A percentile compares a stretch with the other conserved stretches of the same genome.
Conservation (phyloP, 2,113 vertebrate species). For the Menura novaehollandiae region DNA sequence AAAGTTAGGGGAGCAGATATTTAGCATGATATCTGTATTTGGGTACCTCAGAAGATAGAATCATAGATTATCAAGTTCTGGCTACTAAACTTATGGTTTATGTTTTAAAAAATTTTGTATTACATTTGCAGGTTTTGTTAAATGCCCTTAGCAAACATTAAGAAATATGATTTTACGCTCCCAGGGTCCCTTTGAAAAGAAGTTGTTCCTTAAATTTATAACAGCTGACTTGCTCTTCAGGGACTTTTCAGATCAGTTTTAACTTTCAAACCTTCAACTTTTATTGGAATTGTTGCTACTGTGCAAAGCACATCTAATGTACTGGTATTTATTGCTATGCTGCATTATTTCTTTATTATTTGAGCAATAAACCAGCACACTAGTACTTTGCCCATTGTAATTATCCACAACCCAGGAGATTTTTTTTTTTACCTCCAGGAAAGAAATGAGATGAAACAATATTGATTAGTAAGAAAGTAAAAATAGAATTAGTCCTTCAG, state of each 20-base stretch:
- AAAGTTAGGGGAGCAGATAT: not conserved
- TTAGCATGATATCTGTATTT: not conserved
- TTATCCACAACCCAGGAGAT: not conserved
- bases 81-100: not conserved
- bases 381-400: not conserved
- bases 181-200: not conserved
- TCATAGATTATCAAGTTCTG: not conserved
- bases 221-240: not conserved
- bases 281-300: not conserved
- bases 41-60: not conserved
- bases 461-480: constrained; percentile 31
- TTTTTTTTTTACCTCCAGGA: not conserved
- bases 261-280: not conserved
- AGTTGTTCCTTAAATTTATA: not conserved
- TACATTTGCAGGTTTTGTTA: not conserved
- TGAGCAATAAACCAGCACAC: not conserved
- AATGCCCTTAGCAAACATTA: not conserved
- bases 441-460: constrained; percentile 11
- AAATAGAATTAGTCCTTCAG: not conserved
- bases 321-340: not conserved
- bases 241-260: not conserved
- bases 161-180: not conserved
- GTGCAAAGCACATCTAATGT: not conserved
- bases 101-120: not conserved
- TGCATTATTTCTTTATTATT: constrained; percentile 13